These are phyloP conservation scores for Meteorus sp. DNA, from an alignment of 1,140 invertebrate species.

Conservation along the genomic window DNA sequence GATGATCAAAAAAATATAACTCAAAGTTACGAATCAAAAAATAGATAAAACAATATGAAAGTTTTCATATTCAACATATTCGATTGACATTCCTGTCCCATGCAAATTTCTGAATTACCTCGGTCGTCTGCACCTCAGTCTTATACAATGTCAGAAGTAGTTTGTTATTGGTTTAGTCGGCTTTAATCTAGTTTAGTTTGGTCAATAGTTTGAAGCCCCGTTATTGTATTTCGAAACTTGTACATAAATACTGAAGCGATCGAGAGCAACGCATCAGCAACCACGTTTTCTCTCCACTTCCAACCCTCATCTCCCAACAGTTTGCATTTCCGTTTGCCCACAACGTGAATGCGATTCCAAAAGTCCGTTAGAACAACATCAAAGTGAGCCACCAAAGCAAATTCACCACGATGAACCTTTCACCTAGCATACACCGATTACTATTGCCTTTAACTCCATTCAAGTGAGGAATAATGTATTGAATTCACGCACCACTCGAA, in stretches of 20 bases:
- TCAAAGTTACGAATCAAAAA: background rate
- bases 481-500: constrained; percentile 24
- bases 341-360: constrained; percentile 39
- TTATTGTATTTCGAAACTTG: constrained; percentile 37
- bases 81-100: constrained; percentile 21
- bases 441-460: constrained; percentile 11
- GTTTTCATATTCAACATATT: background rate
- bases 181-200: constrained; percentile 43
- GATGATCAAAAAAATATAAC: background rate
- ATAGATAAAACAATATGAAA: constrained; percentile 15
- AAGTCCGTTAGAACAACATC: constrained; percentile 39
- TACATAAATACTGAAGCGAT: constrained; percentile 14
- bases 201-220: constrained; percentile 42
- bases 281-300: constrained; percentile 23
- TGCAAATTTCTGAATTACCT: constrained; percentile 21
- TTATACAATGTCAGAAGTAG: constrained; percentile 18
- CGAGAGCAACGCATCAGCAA: constrained; percentile 16
- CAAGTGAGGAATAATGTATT: constrained; percentile 5
- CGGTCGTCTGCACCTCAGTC: constrained; percentile 6
- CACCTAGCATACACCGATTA: background rate
- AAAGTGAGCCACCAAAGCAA: constrained; percentile 34
- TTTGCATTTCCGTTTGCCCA: constrained; percentile 39
- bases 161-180: constrained; percentile 38
- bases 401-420: constrained; percentile 30
- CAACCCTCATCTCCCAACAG: constrained; percentile 13